Evolutionary conservation across 2,888 invertebrate species (phyloP).

Genomic region (Caenorhabditis uteleia): DNA sequence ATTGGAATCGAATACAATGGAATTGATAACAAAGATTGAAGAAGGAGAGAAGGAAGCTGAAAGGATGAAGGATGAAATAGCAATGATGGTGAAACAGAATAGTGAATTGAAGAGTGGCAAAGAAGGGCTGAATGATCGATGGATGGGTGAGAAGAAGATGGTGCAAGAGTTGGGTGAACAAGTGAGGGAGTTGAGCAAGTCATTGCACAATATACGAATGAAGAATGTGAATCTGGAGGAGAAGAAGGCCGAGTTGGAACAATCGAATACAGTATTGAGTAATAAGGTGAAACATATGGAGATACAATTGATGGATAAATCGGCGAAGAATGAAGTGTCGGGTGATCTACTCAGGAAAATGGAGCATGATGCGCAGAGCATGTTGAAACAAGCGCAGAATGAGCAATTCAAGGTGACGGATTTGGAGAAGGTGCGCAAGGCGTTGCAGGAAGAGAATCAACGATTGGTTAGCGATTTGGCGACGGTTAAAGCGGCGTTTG

Average conservation of each 20-base stretch:
- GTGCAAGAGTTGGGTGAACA: slow-evolving; percentile 37
- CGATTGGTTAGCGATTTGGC: slow-evolving; percentile 21
- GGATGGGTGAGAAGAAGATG: slow-evolving; percentile 31
- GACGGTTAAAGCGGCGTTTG: slow-evolving; percentile 32
- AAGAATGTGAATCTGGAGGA: slow-evolving; percentile 39
- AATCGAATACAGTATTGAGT: slow-evolving; percentile 11
- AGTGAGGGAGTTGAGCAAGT: slow-evolving; percentile 33
- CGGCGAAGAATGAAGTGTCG: slow-evolving; percentile 42
- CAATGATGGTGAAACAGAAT: slow-evolving; percentile 35
- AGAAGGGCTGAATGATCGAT: slow-evolving; percentile 20
- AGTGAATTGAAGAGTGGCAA: slow-evolving; percentile 33
- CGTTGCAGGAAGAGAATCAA: slow-evolving; percentile 26
- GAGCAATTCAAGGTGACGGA: slow-evolving; percentile 37
- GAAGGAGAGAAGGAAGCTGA: slow-evolving; percentile 16
- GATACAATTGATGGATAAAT: slow-evolving; percentile 43
- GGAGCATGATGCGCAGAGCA: slow-evolving; percentile 41
- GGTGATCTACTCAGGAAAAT: slow-evolving; percentile 42
- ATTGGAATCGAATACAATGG: slow-evolving; percentile 35
- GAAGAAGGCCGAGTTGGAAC: slow-evolving; percentile 38
- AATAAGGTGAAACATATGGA: slow-evolving; percentile 30
- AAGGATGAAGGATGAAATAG: slow-evolving; percentile 34
- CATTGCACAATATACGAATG: slow-evolving; percentile 33
- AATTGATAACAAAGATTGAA: slow-evolving; percentile 34
- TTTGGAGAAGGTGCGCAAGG: slow-evolving; percentile 27
- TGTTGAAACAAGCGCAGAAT: slow-evolving; percentile 37